These are phyloP conservation scores for Drosophila infuscata DNA, from an alignment of 2,888 invertebrate genomes.

Conservation along the genomic window DNA sequence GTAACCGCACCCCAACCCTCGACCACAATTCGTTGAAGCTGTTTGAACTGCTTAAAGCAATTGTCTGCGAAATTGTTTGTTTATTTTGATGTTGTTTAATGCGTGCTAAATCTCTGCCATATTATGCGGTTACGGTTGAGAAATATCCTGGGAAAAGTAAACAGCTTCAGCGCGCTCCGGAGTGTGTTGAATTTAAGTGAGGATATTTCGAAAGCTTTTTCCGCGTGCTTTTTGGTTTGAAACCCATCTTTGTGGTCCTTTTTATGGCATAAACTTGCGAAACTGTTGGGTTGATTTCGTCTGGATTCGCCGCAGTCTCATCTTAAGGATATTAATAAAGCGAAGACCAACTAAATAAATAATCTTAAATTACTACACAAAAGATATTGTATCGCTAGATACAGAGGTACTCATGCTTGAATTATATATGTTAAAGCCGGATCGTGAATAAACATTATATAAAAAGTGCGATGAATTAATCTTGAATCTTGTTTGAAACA, in stretches of 20 bases:
- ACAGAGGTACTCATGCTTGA: neutral
- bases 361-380: neutral
- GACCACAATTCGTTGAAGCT: constrained; percentile 63
- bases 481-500: neutral
- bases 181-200: constrained; percentile 36
- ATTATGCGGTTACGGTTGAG: constrained; percentile 50
- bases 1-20: constrained; percentile 12
- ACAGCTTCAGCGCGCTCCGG: constrained; percentile 40
- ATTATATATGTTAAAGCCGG: neutral
- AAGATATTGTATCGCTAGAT: too few relatives aligned
- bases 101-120: constrained; percentile 64
- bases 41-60: constrained; percentile 60
- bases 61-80: constrained; percentile 77
- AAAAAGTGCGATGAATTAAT: neutral
- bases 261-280: neutral
- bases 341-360: neutral
- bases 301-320: constrained; percentile 12
- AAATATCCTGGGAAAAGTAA: constrained; percentile 73
- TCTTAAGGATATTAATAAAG: constrained; percentile 5
- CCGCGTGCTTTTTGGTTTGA: constrained; percentile 34
- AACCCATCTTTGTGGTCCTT: constrained; percentile 29
- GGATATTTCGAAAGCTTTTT: constrained; percentile 47
- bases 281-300: neutral
- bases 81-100: constrained; percentile 78
- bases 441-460: too few relatives aligned